These are phyloP conservation scores for Drosophila lowei DNA, from an alignment of 1,140 invertebrate species.

Conservation along the genomic window DNA sequence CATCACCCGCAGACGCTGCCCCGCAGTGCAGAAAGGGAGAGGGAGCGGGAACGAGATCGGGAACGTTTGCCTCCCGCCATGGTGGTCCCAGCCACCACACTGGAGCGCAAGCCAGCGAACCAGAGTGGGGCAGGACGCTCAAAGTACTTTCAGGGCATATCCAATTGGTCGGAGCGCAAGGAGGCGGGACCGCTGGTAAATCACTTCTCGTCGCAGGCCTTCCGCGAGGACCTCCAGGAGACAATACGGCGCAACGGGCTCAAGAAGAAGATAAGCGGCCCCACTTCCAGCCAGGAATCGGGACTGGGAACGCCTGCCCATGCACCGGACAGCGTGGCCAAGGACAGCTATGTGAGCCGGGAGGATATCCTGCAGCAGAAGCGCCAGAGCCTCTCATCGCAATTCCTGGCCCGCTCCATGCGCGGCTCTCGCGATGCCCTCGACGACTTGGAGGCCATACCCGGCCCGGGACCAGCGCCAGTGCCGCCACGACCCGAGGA, in stretches of 20 bases:
- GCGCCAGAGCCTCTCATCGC: slow-evolving; percentile 75
- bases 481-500: slow-evolving; percentile 30
- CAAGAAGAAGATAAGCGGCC: slow-evolving; percentile 48
- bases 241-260: slow-evolving; percentile 76
- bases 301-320: neutral
- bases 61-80: slow-evolving; percentile 14
- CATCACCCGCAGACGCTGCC: slow-evolving; percentile 63
- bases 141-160: slow-evolving; percentile 88
- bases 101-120: slow-evolving; percentile 49
- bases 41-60: slow-evolving; percentile 29
- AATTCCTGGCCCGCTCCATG: slow-evolving; percentile 69
- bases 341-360: slow-evolving; percentile 75
- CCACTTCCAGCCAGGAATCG: slow-evolving; percentile 17
- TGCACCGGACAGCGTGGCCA: slow-evolving; percentile 1
- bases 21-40: slow-evolving; percentile 46
- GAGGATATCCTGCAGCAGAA: slow-evolving; percentile 81
- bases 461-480: slow-evolving; percentile 9
- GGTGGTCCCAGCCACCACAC: slow-evolving; percentile 29
- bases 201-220: slow-evolving; percentile 78
- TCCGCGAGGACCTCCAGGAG: slow-evolving; percentile 80
- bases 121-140: slow-evolving; percentile 48
- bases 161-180: slow-evolving; percentile 90
- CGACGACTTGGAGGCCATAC: slow-evolving; percentile 70
- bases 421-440: slow-evolving; percentile 68
- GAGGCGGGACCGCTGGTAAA: slow-evolving; percentile 66